Conservation (phyloP, 2,113 vertebrate species). For the Pollimyrus isidori region DNA sequence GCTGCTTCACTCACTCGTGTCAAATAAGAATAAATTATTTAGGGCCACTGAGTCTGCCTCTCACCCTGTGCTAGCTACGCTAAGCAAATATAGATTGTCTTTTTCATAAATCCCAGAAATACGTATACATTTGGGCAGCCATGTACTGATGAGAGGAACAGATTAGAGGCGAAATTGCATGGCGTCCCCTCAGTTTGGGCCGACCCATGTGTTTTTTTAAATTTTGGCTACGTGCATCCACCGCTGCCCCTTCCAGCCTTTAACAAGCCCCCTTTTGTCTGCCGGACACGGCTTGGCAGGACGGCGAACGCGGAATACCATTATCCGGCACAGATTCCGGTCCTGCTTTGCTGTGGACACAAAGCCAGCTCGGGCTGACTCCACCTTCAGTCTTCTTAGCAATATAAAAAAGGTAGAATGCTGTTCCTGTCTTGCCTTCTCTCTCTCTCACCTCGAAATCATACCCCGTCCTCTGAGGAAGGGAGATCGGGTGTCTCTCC, state of each 20-base stretch:
- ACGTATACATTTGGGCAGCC: not conserved
- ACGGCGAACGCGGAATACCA: not conserved
- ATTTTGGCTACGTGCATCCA: not conserved
- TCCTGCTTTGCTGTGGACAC: constrained; percentile 40
- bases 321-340: not conserved
- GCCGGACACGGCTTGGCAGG: not conserved
- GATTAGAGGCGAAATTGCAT: not conserved
- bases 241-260: not conserved
- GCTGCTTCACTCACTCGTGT: not conserved
- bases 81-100: not conserved
- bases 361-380: constrained; percentile 58
- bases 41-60: too few species aligned
- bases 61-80: not conserved
- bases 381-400: constrained; percentile 62
- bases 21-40: not conserved
- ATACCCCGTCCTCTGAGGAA: constrained; percentile 36
- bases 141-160: not conserved
- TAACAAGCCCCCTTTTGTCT: not conserved
- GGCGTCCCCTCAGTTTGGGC: not conserved
- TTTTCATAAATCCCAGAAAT: not conserved
- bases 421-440: constrained; percentile 45
- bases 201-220: not conserved
- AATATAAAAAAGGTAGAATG: constrained; percentile 63
- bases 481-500: constrained; percentile 51
- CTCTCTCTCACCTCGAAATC: constrained; percentile 33